Base-by-base conservation (phyloP, 2,113 vertebrate genomes). In the Nicator chloris region DNA sequence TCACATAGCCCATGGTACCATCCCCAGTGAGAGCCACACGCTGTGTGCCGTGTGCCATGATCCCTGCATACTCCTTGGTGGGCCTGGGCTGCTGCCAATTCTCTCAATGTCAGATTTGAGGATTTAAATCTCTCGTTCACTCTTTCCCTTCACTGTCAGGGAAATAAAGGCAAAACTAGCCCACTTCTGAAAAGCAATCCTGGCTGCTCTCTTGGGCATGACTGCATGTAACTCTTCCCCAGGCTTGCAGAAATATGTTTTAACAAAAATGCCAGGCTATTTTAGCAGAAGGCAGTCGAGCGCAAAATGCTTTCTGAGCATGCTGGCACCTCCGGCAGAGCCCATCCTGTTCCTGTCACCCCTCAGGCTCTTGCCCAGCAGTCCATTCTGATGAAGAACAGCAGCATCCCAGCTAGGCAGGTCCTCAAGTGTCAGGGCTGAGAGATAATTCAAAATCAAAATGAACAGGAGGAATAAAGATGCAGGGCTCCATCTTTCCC, bases 1-100 rank as follows among this genome's bases (percentile, higher is more conserved):
- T 50, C 13, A 1, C 0, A 0, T 6, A 82, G 49, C 35, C 27
- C 2, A 1, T 5, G 21, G 65, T 45, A 20, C 37, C 4, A 2
- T 44, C 9, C 37, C 8, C 13, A 42, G 50, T 0, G 7, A 81
- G 45, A 15, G 1, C 28, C 23, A 4, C 1, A 2, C 35, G 28
- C 39, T 21, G 12, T 66, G 37, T 9, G 10, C 33, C 2, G 0
- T 20, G 11, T 44, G 63, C 54, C 39, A 7, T 10, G 33, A 56
- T 47, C 35, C 37, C 14, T 33, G 22, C 14, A 1, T 5, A 15
- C 5, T 5, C n/a, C 7, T 1, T 28, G 18, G 39, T n/a, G 40
- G 56, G 37, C 22, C 49, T 68, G 71, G 26, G 69, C 50, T 88
- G 45, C 82, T 56, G 39, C 59, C 59, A 49, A 39, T 10, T 5